A percentile compares a stretch with the other conserved stretches of the same genome.
phyloP scores from a whole-genome alignment of 2,797 vertebrate species.

The Cephalopachus bancanus region DNA sequence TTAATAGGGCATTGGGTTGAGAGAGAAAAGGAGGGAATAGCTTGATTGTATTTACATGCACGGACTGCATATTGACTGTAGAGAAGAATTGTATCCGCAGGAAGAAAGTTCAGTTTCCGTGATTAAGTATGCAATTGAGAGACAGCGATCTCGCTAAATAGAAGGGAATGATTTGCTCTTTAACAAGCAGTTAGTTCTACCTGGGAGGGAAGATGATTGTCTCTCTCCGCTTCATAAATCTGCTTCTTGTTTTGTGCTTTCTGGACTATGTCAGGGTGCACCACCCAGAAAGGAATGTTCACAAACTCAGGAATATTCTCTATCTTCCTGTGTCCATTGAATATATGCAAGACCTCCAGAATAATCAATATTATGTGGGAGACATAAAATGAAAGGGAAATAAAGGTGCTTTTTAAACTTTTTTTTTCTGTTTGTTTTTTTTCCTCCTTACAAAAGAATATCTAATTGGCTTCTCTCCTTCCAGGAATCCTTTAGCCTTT shows the following conservation, averaged over 20 bases:
- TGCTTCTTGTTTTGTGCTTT: conserved; percentile 39
- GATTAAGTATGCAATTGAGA: conserved; percentile 73
- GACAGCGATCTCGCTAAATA: conserved; percentile 68
- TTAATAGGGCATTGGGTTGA: conserved; percentile 55
- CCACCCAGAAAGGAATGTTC: background rate
- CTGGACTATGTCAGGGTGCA: background rate
- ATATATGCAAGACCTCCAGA: background rate
- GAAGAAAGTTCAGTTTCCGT: conserved; percentile 61
- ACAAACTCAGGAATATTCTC: background rate
- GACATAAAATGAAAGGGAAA: background rate
- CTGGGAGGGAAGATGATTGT: conserved; percentile 44
- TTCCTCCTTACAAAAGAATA: background rate
- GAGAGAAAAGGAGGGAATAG: background rate
- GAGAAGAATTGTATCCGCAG: conserved; percentile 52
- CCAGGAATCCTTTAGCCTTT: conserved; percentile 26
- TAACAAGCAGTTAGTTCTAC: conserved; percentile 72
- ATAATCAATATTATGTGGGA: background rate
- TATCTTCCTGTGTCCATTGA: background rate
- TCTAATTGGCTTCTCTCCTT: conserved; percentile 14
- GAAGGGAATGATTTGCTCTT: conserved; percentile 72
- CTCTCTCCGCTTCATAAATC: conserved; percentile 49
- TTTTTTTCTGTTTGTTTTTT: background rate
- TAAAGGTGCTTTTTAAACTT: background rate
- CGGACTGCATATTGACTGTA: conserved; percentile 59
- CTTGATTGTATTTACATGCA: conserved; percentile 68